phyloP scores from a whole-genome alignment of 2,113 vertebrate species.

The Chloropsis cyanopogon region DNA sequence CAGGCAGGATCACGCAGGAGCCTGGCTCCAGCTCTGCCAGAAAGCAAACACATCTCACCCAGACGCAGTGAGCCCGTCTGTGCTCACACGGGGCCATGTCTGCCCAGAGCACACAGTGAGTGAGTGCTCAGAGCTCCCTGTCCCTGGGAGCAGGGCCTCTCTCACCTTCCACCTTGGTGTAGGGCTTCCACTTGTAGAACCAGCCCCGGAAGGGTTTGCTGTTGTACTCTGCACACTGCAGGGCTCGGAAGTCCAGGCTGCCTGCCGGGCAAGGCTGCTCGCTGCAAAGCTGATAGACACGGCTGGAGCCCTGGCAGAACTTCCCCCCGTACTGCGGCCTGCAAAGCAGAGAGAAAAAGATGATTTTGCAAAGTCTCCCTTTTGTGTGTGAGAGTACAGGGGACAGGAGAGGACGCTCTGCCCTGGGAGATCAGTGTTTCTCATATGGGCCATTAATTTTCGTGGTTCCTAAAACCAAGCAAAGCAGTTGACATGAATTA shows the following conservation, averaged over 20 bases:
- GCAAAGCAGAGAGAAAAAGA: not conserved
- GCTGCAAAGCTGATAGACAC: slow-evolving; percentile 89
- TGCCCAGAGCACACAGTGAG: not conserved
- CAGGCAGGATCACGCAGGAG: not conserved
- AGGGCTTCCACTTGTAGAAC: slow-evolving; percentile 99
- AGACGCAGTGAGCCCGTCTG: not conserved
- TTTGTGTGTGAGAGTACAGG: not conserved
- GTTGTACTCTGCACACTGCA: slow-evolving; percentile 96
- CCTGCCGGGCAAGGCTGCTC: slow-evolving; percentile 73
- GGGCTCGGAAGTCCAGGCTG: slow-evolving; percentile 85
- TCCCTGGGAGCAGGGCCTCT: not conserved
- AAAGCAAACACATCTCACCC: not conserved
- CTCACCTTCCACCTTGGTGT: slow-evolving; percentile 95
- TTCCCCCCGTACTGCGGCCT: slow-evolving; percentile 93
- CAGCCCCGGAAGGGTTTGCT: slow-evolving; percentile 97
- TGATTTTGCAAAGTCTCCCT: not conserved
- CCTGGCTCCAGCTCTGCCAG: not conserved
- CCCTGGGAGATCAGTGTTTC: not conserved
- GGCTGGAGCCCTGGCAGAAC: slow-evolving; percentile 87
- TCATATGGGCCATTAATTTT: not conserved
- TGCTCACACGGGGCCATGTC: not conserved
- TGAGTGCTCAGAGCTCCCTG: not conserved
- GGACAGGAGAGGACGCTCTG: not conserved
- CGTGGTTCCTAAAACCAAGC: not conserved
- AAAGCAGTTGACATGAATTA: not conserved